These are phyloP conservation scores for Montipora capricornis DNA, from an alignment of 64 coral and sea anemone genomes.

Conservation along the genomic window DNA sequence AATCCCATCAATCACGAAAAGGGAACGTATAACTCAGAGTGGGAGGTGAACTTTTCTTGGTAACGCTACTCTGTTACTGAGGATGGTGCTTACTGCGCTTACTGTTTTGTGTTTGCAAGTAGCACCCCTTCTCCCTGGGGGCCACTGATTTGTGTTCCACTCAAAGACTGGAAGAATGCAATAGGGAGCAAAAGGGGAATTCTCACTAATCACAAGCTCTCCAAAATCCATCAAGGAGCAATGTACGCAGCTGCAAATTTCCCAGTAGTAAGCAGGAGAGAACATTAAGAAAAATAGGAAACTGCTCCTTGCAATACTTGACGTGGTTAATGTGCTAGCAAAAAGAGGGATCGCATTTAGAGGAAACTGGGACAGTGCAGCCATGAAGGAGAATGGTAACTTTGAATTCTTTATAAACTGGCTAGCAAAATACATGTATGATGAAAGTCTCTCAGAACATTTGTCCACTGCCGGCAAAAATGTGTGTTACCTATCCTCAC, in stretches of 20 bases:
- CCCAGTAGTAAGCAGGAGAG: slow-evolving; percentile 33
- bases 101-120: slow-evolving; percentile 61
- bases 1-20: slow-evolving; percentile 58
- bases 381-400: slow-evolving; percentile 64
- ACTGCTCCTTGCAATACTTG: slow-evolving; percentile 59
- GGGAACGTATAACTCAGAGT: slow-evolving; percentile 77
- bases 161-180: slow-evolving; percentile 74
- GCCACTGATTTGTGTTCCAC: slow-evolving; percentile 52
- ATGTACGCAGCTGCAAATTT: slow-evolving; percentile 67
- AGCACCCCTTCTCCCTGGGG: slow-evolving; percentile 37
- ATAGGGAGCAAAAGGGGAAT: slow-evolving; percentile 62
- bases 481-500: slow-evolving; percentile 60
- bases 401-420: slow-evolving; percentile 75
- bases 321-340: slow-evolving; percentile 59
- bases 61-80: slow-evolving; percentile 47
- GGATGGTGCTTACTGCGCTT: slow-evolving; percentile 70
- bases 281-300: slow-evolving; percentile 67
- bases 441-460: slow-evolving; percentile 49
- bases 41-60: slow-evolving; percentile 67
- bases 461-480: slow-evolving; percentile 58
- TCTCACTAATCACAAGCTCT: slow-evolving; percentile 64
- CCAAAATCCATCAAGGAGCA: slow-evolving; percentile 62
- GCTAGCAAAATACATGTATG: slow-evolving; percentile 50
- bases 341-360: slow-evolving; percentile 74
- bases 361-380: slow-evolving; percentile 69